Evolutionary conservation across 2,113 vertebrate species (phyloP).

Genomic region (Campylomormyrus numenius): DNA sequence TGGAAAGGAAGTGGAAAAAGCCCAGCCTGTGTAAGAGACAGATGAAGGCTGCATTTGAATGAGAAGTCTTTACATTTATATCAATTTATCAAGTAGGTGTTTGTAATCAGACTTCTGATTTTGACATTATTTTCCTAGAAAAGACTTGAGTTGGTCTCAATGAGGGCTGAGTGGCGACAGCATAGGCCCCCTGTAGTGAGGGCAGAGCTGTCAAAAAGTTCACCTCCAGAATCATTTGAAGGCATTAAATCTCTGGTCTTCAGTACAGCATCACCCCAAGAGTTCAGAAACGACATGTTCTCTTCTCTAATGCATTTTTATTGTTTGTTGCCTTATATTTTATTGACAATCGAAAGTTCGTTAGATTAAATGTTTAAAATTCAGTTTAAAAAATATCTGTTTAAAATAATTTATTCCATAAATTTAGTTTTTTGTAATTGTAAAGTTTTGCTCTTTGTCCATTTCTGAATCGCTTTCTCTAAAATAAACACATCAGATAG

Average conservation of each 20-base stretch:
- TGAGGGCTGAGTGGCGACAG: background rate
- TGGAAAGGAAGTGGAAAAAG: background rate
- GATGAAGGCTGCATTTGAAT: background rate
- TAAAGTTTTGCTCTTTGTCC: background rate
- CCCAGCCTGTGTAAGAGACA: background rate
- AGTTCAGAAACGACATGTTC: background rate
- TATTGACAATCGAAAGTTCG: background rate
- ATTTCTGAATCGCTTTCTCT: background rate
- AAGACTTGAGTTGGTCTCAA: background rate
- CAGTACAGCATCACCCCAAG: too few relatives aligned
- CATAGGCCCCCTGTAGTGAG: background rate
- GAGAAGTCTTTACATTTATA: background rate
- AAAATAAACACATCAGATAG: background rate
- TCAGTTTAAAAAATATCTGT: background rate
- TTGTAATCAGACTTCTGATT: background rate
- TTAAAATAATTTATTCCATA: background rate
- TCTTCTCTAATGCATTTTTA: background rate
- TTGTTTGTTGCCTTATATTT: background rate
- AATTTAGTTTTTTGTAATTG: background rate
- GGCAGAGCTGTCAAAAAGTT: background rate
- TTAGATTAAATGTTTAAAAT: background rate
- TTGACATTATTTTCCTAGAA: background rate
- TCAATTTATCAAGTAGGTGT: background rate
- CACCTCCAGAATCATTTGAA: too few relatives aligned
- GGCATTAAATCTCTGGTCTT: too few relatives aligned